These are phyloP conservation scores for Marronus borbonicus DNA, from an alignment of 2,888 invertebrate species.

Conservation along the genomic window DNA sequence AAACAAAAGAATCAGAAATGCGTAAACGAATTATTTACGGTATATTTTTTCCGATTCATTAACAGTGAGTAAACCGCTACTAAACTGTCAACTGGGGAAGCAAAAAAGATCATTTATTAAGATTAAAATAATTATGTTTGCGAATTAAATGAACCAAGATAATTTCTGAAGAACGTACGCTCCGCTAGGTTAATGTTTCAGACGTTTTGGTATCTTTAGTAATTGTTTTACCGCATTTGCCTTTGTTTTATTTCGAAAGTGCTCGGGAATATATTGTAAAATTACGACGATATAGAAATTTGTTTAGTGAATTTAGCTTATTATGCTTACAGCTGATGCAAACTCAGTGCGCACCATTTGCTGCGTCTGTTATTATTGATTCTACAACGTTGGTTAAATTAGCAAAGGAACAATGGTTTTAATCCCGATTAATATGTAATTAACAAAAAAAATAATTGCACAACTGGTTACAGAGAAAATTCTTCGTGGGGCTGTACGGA, in stretches of 20 bases:
- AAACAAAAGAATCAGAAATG: background rate
- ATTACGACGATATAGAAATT: background rate
- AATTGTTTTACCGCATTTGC: constrained; percentile 4
- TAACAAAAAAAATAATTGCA: too few species aligned
- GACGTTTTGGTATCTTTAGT: background rate
- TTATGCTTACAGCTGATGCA: background rate
- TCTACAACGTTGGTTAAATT: too few species aligned
- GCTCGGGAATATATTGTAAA: constrained; percentile 7
- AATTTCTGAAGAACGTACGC: constrained; percentile 1
- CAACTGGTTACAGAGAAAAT: too few species aligned
- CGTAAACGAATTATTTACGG: constrained; percentile 11
- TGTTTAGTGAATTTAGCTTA: constrained; percentile 1
- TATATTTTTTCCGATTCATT: background rate
- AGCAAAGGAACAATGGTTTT: too few species aligned
- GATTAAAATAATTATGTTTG: constrained; percentile 23
- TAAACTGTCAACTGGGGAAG: constrained; percentile 7
- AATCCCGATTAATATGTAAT: too few species aligned
- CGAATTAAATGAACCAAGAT: constrained; percentile 27
- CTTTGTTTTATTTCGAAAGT: background rate
- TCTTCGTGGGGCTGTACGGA: too few species aligned
- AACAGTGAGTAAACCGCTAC: background rate
- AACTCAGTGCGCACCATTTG: too few species aligned
- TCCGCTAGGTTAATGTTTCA: background rate
- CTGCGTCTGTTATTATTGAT: too few species aligned
- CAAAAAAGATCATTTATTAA: constrained; percentile 13